A percentile compares a stretch with the other conserved stretches of the same genome.
Conservation (phyloP, 2,888 invertebrate genomes). For the Malacosoma neustria region DNA sequence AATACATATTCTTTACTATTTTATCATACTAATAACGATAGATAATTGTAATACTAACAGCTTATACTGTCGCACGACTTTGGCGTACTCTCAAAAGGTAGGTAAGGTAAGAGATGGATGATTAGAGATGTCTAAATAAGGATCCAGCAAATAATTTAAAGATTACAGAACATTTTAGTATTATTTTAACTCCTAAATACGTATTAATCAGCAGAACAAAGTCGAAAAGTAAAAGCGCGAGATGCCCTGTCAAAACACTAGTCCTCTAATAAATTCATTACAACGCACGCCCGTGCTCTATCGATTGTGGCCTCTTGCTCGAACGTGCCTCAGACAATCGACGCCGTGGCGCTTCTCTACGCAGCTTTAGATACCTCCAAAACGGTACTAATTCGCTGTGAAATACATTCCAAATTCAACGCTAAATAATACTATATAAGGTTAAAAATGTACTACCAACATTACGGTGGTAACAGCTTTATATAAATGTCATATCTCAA, state of each 20-base stretch:
- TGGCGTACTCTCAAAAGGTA: background rate
- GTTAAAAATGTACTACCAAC: slow-evolving; percentile 15
- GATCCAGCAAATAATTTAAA: background rate
- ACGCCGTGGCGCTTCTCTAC: slow-evolving; percentile 69
- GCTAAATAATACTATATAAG: slow-evolving; percentile 11
- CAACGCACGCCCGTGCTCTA: slow-evolving; percentile 72
- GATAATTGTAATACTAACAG: too few species aligned
- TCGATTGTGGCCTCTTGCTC: slow-evolving; percentile 70
- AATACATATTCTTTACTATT: too few species aligned
- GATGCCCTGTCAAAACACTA: slow-evolving; percentile 32
- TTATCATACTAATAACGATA: too few species aligned
- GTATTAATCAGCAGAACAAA: background rate
- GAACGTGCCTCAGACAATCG: slow-evolving; percentile 72
- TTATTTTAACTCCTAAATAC: background rate
- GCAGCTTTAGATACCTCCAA: slow-evolving; percentile 32
- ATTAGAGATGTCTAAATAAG: background rate
- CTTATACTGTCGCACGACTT: background rate
- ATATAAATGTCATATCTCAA: slow-evolving; percentile 25
- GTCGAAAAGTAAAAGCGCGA: slow-evolving; percentile 5
- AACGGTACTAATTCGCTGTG: too few species aligned
- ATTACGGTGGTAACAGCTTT: slow-evolving; percentile 8
- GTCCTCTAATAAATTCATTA: slow-evolving; percentile 70
- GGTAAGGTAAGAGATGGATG: background rate
- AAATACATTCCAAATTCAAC: slow-evolving; percentile 11
- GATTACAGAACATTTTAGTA: background rate